Evolutionary conservation across 2,113 vertebrate species (phyloP).

Genomic region (Xiphias gladius): DNA sequence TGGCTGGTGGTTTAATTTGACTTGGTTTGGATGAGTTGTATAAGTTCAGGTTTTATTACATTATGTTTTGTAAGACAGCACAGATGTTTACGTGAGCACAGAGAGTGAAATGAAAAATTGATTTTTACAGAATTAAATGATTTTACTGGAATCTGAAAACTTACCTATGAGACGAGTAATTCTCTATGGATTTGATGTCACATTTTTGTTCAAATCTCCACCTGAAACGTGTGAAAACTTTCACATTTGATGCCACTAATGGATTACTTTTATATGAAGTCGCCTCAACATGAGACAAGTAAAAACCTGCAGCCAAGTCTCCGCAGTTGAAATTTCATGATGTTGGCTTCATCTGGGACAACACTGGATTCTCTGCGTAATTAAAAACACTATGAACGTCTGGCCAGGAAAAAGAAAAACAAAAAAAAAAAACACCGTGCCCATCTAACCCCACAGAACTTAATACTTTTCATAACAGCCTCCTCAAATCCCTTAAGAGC

Average conservation of each 20-base stretch:
- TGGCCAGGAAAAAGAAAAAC: neutral
- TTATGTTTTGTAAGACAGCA: neutral
- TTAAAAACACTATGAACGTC: constrained; percentile 39
- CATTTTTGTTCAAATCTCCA: neutral
- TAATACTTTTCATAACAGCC: constrained; percentile 39
- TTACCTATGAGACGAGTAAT: neutral
- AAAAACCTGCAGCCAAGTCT: constrained; percentile 18
- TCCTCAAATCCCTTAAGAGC: constrained; percentile 28
- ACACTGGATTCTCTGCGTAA: constrained; percentile 10
- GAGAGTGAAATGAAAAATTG: neutral
- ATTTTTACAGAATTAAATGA: neutral
- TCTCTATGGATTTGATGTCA: constrained; percentile 24
- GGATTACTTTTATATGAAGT: constrained; percentile 30
- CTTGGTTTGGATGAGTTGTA: neutral
- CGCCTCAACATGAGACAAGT: neutral
- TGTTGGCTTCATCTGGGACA: neutral
- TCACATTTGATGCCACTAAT: neutral
- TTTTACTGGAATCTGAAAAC: constrained; percentile 8
- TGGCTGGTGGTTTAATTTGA: neutral
- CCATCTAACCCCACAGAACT: constrained; percentile 27
- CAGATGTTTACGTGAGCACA: neutral
- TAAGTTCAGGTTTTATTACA: neutral
- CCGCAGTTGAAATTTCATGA: constrained; percentile 11
- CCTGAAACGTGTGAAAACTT: neutral
- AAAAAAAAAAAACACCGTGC: neutral